Conservation (phyloP, 1,140 invertebrate species). For the Drosophila tani region DNA sequence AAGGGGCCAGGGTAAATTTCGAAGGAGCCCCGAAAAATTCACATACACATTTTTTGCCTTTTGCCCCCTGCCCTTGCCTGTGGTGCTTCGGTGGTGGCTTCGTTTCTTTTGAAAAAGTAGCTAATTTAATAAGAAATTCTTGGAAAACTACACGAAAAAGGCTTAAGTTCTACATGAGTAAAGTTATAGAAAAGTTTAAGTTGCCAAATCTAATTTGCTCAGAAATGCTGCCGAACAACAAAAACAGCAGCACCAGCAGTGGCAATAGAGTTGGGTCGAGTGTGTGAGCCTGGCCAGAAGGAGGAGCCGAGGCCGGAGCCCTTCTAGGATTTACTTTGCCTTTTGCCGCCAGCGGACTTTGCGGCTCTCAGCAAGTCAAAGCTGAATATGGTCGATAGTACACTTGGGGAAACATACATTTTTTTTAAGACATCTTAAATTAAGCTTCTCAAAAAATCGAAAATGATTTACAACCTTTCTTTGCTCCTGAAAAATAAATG, state of each 20-base stretch:
- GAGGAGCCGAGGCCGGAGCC: slow-evolving; percentile 8
- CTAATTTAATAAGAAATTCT: slow-evolving; percentile 78
- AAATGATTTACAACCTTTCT: no score
- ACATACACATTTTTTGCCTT: slow-evolving; percentile 36
- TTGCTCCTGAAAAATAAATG: no score
- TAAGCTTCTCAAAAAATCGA: no score
- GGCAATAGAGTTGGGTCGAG: slow-evolving; percentile 18
- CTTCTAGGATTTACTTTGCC: slow-evolving; percentile 54
- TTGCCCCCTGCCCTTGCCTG: slow-evolving; percentile 22
- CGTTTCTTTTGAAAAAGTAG: slow-evolving; percentile 69
- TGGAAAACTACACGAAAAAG: slow-evolving; percentile 73
- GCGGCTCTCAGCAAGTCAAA: slow-evolving; percentile 47
- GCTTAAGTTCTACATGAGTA: slow-evolving; percentile 78
- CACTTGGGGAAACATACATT: slow-evolving; percentile 3
- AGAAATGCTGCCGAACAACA: slow-evolving; percentile 62
- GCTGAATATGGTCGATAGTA: slow-evolving; percentile 21
- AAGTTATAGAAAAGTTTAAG: slow-evolving; percentile 77
- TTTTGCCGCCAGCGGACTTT: slow-evolving; percentile 54
- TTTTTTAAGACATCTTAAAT: no score
- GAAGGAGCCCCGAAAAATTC: slow-evolving; percentile 36
- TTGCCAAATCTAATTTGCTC: slow-evolving; percentile 74
- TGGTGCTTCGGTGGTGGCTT: slow-evolving; percentile 55
- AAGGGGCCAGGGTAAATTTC: slow-evolving; percentile 3
- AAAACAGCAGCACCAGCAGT: slow-evolving; percentile 25
- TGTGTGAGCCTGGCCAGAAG: slow-evolving; percentile 23